Percentiles rank a stretch among this genome's conserved stretches.
phyloP scores from a whole-genome alignment of 2,797 vertebrate genomes.

The Rousettus madagascariensis region DNA sequence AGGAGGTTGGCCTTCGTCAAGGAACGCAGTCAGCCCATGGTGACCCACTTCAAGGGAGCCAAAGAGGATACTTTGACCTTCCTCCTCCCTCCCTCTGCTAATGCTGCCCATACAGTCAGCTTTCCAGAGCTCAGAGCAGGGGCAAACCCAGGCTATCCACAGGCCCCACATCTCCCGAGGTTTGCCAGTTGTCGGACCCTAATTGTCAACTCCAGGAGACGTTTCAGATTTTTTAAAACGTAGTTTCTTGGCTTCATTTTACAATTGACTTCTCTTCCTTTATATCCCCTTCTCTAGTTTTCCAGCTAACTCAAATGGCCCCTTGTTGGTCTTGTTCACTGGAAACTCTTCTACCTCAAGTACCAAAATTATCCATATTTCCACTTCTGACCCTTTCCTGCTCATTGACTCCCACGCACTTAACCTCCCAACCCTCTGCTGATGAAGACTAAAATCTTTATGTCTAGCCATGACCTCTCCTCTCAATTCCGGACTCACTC shows the following conservation, averaged over 20 bases:
- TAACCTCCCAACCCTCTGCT: neutral
- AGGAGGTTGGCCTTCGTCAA: neutral
- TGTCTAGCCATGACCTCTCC: neutral
- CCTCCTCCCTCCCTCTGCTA: neutral
- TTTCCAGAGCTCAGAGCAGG: neutral
- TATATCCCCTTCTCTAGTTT: neutral
- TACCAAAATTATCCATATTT: neutral
- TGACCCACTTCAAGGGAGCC: neutral
- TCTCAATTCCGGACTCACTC: neutral
- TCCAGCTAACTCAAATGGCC: neutral
- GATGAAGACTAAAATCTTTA: neutral
- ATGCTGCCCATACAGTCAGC: neutral
- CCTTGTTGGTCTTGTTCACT: neutral
- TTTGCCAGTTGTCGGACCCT: neutral
- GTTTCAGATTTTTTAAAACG: neutral
- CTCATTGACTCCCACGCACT: neutral
- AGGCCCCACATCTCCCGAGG: neutral
- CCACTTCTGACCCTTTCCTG: neutral
- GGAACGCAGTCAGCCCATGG: neutral
- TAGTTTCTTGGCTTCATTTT: neutral
- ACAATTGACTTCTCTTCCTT: neutral
- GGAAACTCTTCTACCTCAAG: neutral
- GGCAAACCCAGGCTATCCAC: neutral
- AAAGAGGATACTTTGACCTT: neutral
- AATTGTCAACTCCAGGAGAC: neutral